Conservation (phyloP, 2,797 vertebrate genomes). For the Bufotes viridis region DNA sequence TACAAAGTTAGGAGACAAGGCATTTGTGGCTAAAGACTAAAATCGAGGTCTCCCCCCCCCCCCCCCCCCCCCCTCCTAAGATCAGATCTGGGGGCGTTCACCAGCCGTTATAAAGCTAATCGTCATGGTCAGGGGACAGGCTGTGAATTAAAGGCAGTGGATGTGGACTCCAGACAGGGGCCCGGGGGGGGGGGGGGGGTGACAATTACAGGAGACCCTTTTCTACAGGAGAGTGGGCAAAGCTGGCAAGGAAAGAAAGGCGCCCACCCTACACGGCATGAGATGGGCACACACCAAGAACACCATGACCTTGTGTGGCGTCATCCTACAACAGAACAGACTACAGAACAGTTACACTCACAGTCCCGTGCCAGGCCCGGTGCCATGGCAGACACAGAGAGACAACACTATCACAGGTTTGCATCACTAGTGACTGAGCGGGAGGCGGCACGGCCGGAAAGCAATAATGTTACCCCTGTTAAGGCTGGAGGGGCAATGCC, state of each 20-base stretch:
- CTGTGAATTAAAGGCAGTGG: constrained; percentile 82
- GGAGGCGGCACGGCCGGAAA: constrained; percentile 33
- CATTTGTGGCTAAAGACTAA: constrained; percentile 90
- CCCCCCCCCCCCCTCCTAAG: constrained; percentile 37
- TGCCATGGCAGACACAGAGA: constrained; percentile 14
- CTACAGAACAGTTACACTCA: constrained; percentile 20
- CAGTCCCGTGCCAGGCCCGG: neutral
- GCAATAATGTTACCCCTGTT: constrained; percentile 37
- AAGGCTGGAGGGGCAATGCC: constrained; percentile 13
- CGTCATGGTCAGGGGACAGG: constrained; percentile 76
- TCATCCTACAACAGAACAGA: constrained; percentile 38
- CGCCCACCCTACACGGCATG: neutral
- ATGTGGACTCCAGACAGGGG: constrained; percentile 76
- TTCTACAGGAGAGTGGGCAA: constrained; percentile 2
- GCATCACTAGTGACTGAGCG: constrained; percentile 35
- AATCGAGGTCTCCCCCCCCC: constrained; percentile 73
- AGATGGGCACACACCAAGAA: constrained; percentile 12
- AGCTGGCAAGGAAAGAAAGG: neutral
- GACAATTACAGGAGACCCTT: constrained; percentile 53
- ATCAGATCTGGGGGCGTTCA: constrained; percentile 80
- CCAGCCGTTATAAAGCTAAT: constrained; percentile 94
- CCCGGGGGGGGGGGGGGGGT: constrained; percentile 66
- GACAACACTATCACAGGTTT: constrained; percentile 35
- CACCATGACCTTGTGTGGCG: neutral
- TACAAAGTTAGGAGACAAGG: constrained; percentile 85